Base-by-base conservation (phyloP, 2,888 invertebrate genomes). In the Taenaris catops region DNA sequence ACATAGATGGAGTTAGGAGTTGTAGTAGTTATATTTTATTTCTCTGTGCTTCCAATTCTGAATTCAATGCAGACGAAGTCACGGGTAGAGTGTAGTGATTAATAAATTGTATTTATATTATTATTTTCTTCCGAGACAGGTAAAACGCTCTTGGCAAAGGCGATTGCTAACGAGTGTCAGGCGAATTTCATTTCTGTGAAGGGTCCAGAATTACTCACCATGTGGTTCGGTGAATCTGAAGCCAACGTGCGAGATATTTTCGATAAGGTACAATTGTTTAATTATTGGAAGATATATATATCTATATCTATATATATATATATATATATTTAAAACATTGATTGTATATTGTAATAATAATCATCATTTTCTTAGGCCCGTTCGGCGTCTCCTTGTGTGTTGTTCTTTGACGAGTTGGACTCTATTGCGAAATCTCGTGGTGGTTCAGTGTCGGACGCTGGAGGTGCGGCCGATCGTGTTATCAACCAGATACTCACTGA, bases 151-250 rank as follows among this genome's bases (percentile, higher is more conserved):
- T 67, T 97, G 68, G 97, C 97, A 38, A 97, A 97, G 81, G 99
- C 99, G 1, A 99, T 99, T 63, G 99, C 99, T 40, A 99, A 99
- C 74, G 99, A 99, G 80, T 99, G 99, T 67, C 99, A 99, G 81
- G 99, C 99, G 11, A 99, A 99, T 81, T 99, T 99, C 84, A 99
- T 99, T 68, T 98, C 98, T 0, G 96, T 99, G 52, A 99, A 99
- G 79, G 99, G 98, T 0, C 95, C 95, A 0, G 99, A 99, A 73
- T 88, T 99, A 51, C 90, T 99, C 38, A 99, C 99, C 28, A 99
- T 99, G 99, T 99, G 99, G 99, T 99, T 99, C 75, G 99, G 99
- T 69, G 99, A 99, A 81, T 99, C 99, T 8, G 99, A 99, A 86
- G 99, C 99, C 33, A 99, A 99, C 69, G 99, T 99, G 50, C 91